Evolutionary conservation across 2,797 vertebrate species (phyloP).

Genomic region (Halcyon smyrnensis): DNA sequence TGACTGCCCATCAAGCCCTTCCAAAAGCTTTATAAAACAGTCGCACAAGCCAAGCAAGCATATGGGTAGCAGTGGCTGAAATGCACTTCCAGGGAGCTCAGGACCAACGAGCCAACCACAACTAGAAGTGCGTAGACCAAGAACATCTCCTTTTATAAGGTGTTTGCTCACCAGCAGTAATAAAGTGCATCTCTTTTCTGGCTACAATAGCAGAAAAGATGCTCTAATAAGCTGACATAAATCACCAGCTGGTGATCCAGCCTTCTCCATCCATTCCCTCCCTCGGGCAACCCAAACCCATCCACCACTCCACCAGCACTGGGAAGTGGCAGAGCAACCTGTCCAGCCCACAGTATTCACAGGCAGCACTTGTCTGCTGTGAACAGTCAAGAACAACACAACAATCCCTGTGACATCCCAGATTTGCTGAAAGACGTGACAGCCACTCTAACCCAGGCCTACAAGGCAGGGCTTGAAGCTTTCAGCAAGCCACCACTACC

Average conservation of each 20-base stretch:
- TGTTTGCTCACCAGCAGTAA: background rate
- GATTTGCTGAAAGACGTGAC: background rate
- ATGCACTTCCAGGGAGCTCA: background rate
- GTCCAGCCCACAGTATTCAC: background rate
- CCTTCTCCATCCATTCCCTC: background rate
- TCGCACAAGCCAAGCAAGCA: background rate
- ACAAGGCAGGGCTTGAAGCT: background rate
- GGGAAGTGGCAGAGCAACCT: background rate
- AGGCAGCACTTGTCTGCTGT: background rate
- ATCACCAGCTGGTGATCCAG: background rate
- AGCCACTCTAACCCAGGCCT: background rate
- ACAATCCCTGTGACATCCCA: background rate
- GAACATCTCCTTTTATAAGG: background rate
- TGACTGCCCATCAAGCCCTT: background rate
- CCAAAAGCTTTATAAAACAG: background rate
- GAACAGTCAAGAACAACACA: background rate
- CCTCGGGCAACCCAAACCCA: background rate
- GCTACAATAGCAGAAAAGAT: background rate
- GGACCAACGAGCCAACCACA: background rate
- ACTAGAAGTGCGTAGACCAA: background rate
- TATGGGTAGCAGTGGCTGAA: background rate
- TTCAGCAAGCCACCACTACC: background rate
- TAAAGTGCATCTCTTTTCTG: background rate
- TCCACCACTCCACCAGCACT: background rate
- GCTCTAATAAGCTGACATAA: background rate